Evolutionary conservation across 2,797 vertebrate species (phyloP).

Genomic region (Cygnus olor): DNA sequence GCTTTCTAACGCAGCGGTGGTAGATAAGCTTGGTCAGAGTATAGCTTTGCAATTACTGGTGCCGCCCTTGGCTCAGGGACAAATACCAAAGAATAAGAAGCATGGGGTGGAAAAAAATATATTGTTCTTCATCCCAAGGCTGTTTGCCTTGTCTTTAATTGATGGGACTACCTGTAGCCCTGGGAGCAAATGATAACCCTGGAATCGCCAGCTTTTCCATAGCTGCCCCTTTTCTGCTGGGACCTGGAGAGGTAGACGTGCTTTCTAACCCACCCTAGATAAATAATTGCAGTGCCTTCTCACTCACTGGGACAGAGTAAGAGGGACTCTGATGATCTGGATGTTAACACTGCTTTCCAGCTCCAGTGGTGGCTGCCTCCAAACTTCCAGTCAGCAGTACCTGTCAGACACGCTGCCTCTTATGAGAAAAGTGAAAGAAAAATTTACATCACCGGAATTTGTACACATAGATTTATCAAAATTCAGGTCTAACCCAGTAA

Average conservation of each 20-base stretch:
- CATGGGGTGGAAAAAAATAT: not conserved
- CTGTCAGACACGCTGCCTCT: not conserved
- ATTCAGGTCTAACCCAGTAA: not conserved
- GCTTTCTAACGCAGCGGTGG: not conserved
- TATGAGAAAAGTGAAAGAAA: not conserved
- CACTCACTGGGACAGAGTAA: not conserved
- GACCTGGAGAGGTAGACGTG: not conserved
- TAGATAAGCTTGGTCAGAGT: slow-evolving; percentile 6
- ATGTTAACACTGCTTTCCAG: not conserved
- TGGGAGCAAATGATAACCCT: not conserved
- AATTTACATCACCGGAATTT: not conserved
- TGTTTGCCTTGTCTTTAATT: not conserved
- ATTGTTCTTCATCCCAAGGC: not conserved
- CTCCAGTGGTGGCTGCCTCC: not conserved
- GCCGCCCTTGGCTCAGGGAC: not conserved
- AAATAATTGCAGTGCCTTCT: not conserved
- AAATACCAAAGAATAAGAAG: not conserved
- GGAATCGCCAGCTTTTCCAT: not conserved
- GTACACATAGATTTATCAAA: not conserved
- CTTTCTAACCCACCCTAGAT: not conserved
- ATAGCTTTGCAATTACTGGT: not conserved
- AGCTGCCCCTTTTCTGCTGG: not conserved
- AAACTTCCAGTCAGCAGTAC: not conserved
- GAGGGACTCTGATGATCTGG: not conserved
- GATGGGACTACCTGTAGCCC: not conserved